Conservation (phyloP, 2,113 vertebrate species). For the Hyaena hyaena region DNA sequence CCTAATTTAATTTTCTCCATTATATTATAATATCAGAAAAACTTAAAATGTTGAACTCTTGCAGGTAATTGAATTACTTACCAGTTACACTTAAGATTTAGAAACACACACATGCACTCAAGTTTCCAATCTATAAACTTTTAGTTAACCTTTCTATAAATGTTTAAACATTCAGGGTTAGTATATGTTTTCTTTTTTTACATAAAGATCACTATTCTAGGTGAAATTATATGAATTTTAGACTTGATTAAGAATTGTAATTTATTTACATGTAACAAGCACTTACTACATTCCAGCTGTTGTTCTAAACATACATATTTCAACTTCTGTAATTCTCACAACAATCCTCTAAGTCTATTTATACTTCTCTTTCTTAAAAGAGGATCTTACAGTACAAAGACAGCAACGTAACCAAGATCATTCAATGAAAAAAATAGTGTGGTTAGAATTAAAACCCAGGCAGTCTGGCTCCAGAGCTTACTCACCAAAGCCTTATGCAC, state of each 20-base stretch:
- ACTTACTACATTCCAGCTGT: background rate
- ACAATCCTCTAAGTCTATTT: background rate
- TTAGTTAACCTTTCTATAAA: background rate
- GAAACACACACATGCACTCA: background rate
- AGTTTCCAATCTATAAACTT: background rate
- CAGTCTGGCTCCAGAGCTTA: background rate
- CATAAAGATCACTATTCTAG: background rate
- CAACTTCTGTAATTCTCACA: background rate
- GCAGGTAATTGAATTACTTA: background rate
- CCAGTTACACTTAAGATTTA: background rate
- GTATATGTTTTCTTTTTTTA: background rate
- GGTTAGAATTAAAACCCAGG: background rate
- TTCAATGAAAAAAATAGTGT: background rate
- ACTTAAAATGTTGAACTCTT: background rate
- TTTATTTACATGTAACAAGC: background rate
- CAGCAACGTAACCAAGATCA: background rate
- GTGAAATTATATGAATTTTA: background rate
- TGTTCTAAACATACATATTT: background rate
- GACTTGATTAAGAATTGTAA: background rate
- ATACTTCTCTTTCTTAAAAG: background rate
- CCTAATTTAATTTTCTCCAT: background rate
- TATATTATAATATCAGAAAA: background rate
- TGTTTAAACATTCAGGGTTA: background rate
- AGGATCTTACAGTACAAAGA: background rate
- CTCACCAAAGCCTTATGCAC: background rate